Evolutionary conservation across 2,797 vertebrate genomes (phyloP).

Genomic region (Pseudochromis fuscus): DNA sequence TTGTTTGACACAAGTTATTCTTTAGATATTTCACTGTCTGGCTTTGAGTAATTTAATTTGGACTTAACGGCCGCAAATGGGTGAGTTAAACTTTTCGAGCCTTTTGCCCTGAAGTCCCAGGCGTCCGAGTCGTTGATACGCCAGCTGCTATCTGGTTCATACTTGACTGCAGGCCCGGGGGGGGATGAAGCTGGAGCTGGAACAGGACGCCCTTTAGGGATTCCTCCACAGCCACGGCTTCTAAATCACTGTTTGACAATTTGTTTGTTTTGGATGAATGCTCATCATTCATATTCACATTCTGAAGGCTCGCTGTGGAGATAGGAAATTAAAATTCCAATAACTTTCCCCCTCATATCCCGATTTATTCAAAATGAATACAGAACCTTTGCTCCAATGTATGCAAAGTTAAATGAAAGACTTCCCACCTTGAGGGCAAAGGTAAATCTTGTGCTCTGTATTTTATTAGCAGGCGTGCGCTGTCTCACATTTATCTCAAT

Average conservation of each 20-base stretch:
- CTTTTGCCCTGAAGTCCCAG: conserved; percentile 60
- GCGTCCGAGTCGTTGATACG: conserved; percentile 48
- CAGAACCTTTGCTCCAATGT: conserved; percentile 9
- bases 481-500: conserved; percentile 24
- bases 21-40: conserved; percentile 11
- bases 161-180: conserved; percentile 65
- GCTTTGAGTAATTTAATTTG: conserved; percentile 39
- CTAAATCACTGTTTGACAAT: conserved; percentile 60
- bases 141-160: conserved; percentile 77
- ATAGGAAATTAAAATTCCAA: conserved; percentile 48
- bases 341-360: conserved; percentile 14
- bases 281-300: conserved; percentile 61
- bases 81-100: conserved; percentile 47
- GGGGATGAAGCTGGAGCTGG: conserved; percentile 52
- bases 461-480: conserved; percentile 18
- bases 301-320: conserved; percentile 31
- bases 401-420: conserved; percentile 29
- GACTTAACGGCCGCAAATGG: conserved; percentile 50
- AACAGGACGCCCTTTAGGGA: conserved; percentile 56
- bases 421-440: conserved; percentile 19
- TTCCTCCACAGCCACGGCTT: conserved; percentile 47
- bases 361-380: conserved; percentile 39
- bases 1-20: not conserved
- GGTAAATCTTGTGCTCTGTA: conserved; percentile 9
- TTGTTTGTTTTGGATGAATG: conserved; percentile 73